Percentiles rank a stretch among this genome's conserved stretches.
Evolutionary conservation across 2,888 invertebrate species (phyloP).

Genomic region (Gibbula magus): DNA sequence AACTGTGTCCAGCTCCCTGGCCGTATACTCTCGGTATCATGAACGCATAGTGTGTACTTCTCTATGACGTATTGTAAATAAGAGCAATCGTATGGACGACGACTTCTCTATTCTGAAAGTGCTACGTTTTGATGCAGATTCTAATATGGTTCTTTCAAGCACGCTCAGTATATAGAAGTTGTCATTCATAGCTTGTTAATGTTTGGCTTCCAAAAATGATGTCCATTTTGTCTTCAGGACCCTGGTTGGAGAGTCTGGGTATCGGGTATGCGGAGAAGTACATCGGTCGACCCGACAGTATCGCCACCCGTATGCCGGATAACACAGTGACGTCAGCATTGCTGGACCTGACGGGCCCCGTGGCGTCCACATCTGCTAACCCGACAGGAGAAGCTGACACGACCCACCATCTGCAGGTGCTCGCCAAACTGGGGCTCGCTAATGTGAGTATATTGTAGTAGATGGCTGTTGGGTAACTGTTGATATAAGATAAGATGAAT

Average conservation of each 20-base stretch:
- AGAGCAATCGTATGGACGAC: too few species aligned
- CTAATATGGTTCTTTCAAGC: too few species aligned
- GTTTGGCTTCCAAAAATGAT: not conserved
- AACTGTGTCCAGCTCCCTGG: too few species aligned
- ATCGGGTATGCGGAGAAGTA: constrained; percentile 52
- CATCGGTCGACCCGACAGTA: constrained; percentile 58
- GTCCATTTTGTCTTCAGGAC: constrained; percentile 40
- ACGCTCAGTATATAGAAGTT: too few species aligned
- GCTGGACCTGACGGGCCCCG: constrained; percentile 60
- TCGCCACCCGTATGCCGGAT: constrained; percentile 61
- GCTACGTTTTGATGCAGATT: too few species aligned
- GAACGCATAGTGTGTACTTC: too few species aligned
- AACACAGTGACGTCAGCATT: constrained; percentile 54
- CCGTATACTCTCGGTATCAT: too few species aligned
- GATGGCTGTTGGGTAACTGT: too few species aligned
- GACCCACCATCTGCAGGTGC: constrained; percentile 58
- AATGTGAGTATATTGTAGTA: constrained; percentile 41
- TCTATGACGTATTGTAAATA: too few species aligned
- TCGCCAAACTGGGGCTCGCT: constrained; percentile 56
- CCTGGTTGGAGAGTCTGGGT: constrained; percentile 53
- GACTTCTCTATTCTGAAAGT: too few species aligned
- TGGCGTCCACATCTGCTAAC: constrained; percentile 59
- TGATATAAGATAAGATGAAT: too few species aligned
- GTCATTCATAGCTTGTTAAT: not conserved
- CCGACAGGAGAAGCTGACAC: constrained; percentile 64